Evolutionary conservation across 2,888 invertebrate genomes (phyloP), one percentile per base, ranked within the genome.

Genomic region (Epinotia demarniana): DNA sequence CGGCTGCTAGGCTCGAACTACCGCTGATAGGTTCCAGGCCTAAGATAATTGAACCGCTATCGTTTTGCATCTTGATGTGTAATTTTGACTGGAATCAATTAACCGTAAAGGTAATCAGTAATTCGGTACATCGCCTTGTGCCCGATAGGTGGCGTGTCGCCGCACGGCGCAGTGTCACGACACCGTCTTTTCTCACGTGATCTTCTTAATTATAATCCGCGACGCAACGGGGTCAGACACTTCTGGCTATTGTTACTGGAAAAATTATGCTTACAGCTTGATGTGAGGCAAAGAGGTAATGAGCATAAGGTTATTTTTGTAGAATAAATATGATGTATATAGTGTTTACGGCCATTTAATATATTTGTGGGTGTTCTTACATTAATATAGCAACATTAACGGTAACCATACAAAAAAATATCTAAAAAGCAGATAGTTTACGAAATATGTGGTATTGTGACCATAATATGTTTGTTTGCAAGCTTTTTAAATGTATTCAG

Each of bases 131-230:
- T 87, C 83, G 86, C 92, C 92, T 93, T 92, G 92, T 92, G 86
- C 92, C 82, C 86, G 89, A 90, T 91, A 87, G 85, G 83, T 93
- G 87, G 92, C 93, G 91, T 93, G 93, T 91, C 90, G 86, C 86
- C 83, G 82, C 79, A 80, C 84, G 87, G 85, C 83, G 88, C 86
- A 83, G 86, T 86, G 89, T 92, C 92, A 92, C 92, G 92, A 92
- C 83, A 82, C 84, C 83, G 18, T 83, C 85, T 81, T 84, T 88
- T 89, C 89, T 90, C 89, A 89, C 90, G 87, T 90, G 88, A 90
- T 89, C 88, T 85, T 89, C 86, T 90, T 91, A 90, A 90, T 91
- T 91, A 88, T 89, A 86, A 89, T 87, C 87, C 84, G 64, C 62
- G n/a, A 81, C 77, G 76, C 85, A 90, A 86, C 81, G 84, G 82